These are phyloP conservation scores for Pangasianodon hypophthalmus DNA, from an alignment of 2,113 vertebrate genomes.

Conservation along the genomic window DNA sequence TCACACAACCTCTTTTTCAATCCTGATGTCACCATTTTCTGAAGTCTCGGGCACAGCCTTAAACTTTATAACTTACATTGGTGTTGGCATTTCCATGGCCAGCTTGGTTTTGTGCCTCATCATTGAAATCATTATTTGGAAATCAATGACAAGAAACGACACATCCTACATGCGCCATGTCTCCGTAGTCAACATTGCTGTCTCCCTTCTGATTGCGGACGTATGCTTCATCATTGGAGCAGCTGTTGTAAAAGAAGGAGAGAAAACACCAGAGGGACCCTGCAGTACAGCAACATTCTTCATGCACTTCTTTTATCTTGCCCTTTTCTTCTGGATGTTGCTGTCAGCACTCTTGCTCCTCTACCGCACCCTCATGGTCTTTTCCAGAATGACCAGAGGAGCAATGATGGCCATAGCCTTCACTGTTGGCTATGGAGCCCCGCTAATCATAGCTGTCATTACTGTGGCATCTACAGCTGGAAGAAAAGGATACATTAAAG, in stretches of 20 bases:
- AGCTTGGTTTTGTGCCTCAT: conserved; percentile 78
- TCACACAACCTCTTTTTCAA: conserved; percentile 39
- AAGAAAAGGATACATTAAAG: conserved; percentile 67
- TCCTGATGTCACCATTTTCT: conserved; percentile 25
- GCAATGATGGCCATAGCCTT: conserved; percentile 76
- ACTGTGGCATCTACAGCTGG: conserved; percentile 80
- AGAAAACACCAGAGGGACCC: conserved; percentile 29
- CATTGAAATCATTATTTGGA: conserved; percentile 80
- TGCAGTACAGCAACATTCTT: conserved; percentile 85
- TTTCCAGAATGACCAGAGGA: conserved; percentile 77
- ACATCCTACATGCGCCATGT: conserved; percentile 84
- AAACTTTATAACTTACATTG: conserved; percentile 63
- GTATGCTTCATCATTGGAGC: conserved; percentile 80
- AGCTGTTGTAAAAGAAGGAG: conserved; percentile 44
- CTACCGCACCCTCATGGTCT: conserved; percentile 80
- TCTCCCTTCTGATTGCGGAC: conserved; percentile 77
- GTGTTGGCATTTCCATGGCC: conserved; percentile 78
- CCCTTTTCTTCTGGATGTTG: conserved; percentile 92
- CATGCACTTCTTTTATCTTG: conserved; percentile 85
- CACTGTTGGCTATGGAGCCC: conserved; percentile 80
- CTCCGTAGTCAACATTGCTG: conserved; percentile 81
- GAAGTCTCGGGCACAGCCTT: background rate
- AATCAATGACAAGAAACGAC: conserved; percentile 72
- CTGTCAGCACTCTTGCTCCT: conserved; percentile 82
- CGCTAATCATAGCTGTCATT: conserved; percentile 78